Evolutionary conservation across 2,888 invertebrate genomes (phyloP).

Genomic region (Rhabditoides inermis): DNA sequence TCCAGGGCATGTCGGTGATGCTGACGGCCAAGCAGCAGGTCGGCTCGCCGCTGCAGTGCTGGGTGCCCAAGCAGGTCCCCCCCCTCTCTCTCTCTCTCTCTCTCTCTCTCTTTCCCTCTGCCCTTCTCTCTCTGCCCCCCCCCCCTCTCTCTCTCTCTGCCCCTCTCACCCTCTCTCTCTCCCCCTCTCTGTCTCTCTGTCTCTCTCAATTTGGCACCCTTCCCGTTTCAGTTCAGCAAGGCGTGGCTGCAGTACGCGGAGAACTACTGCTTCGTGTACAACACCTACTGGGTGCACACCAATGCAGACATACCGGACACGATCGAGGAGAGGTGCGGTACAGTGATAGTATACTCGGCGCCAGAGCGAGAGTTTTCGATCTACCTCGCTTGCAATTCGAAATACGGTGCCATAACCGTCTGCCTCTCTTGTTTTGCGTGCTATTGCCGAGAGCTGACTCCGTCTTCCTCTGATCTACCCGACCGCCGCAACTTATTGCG

Average conservation of each 20-base stretch:
- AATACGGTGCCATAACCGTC: too few relatives aligned
- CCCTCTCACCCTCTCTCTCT: background rate
- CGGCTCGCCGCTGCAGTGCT: slow-evolving; percentile 49
- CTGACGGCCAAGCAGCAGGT: slow-evolving; percentile 46
- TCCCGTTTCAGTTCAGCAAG: slow-evolving; percentile 30
- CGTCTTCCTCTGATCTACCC: too few relatives aligned
- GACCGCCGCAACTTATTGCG: too few relatives aligned
- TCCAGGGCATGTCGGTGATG: slow-evolving; percentile 26
- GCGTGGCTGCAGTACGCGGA: slow-evolving; percentile 51
- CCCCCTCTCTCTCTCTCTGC: background rate
- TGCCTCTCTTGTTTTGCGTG: too few relatives aligned
- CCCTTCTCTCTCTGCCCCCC: background rate
- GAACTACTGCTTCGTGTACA: slow-evolving; percentile 50
- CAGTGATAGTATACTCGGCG: too few relatives aligned
- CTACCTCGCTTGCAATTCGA: too few relatives aligned
- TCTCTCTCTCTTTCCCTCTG: background rate
- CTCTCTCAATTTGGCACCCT: background rate
- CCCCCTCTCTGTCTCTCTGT: background rate
- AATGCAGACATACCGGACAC: slow-evolving; percentile 35
- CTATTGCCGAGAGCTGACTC: too few relatives aligned
- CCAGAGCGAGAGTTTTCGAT: too few relatives aligned
- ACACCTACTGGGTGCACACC: slow-evolving; percentile 48
- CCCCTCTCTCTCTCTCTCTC: too few relatives aligned
- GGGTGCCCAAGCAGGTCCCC: slow-evolving; percentile 43
- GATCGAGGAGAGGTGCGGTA: slow-evolving; percentile 29